A percentile compares a stretch with the other conserved stretches of the same genome.
phyloP scores from a whole-genome alignment of 1,140 invertebrate species.

The Mizuhopecten yessoensis region DNA sequence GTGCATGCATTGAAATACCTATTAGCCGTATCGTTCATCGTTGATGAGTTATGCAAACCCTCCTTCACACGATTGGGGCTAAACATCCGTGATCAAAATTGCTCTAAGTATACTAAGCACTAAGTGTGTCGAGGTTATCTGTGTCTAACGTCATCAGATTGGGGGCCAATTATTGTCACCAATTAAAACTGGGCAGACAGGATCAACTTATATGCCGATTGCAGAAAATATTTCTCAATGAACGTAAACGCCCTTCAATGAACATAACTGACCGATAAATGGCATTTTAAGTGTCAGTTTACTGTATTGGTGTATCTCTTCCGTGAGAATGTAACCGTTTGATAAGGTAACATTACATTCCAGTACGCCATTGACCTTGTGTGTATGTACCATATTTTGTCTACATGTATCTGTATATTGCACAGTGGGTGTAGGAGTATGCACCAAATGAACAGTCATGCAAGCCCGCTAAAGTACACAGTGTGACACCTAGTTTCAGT shows the following conservation, averaged over 20 bases:
- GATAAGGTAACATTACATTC: slow-evolving; percentile 12
- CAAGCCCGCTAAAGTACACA: no score
- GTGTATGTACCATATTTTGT: not conserved
- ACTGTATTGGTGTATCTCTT: not conserved
- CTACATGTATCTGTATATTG: not conserved
- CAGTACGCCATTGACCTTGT: not conserved
- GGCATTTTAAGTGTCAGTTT: not conserved
- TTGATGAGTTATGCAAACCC: not conserved
- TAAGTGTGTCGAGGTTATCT: slow-evolving; percentile 33
- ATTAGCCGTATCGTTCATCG: not conserved
- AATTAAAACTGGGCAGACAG: slow-evolving; percentile 33
- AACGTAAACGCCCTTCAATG: slow-evolving; percentile 37
- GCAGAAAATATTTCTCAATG: slow-evolving; percentile 39
- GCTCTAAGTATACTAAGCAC: not conserved
- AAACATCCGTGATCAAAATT: slow-evolving; percentile 20
- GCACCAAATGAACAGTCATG: no score
- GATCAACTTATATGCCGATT: not conserved
- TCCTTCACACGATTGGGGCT: not conserved
- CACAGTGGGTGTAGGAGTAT: no score
- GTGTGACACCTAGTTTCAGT: no score
- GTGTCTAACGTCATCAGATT: slow-evolving; percentile 2
- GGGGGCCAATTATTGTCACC: slow-evolving; percentile 8
- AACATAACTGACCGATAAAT: slow-evolving; percentile 24
- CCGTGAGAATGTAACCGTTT: not conserved
- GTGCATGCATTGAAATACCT: not conserved